Evolutionary conservation across 2,888 invertebrate species (phyloP), one percentile per base, ranked within the genome.

Genomic region (Drosophila niveifrons): DNA sequence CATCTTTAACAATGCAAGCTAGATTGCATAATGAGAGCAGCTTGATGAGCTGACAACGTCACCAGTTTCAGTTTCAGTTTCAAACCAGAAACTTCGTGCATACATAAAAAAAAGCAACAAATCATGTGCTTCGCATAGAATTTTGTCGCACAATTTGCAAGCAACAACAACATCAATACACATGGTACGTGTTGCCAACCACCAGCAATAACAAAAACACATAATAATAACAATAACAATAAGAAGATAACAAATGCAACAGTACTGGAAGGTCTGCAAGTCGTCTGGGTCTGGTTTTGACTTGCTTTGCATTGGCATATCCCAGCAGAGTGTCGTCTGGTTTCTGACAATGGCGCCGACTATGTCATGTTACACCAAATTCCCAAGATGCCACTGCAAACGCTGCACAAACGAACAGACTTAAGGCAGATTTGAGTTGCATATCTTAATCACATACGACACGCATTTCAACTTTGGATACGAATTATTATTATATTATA

Each of bases 61-160:
- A 51, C 11, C 50, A 43, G 44, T 31, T 36, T 39, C 39, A 57
- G 23, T 53, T 39, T 36, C 61, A 36, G 18, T 23, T 23, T 18
- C 69, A 18, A 50, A 23, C 18, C 17, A 11, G 17, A 17, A 17
- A 17, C 58, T 66, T 88, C 88, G 88, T 81, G 84, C 52, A 51
- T 29, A 56, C 43, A 64, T 23, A 50, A 58, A 51, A 51, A 59
- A 55, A 58, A 41, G 66, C 74, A 71, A 80, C 88, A 87, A 83
- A 80, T 89, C 85, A 89, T 80, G 66, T 55, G 79, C 13, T 67
- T 58, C 53, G 78, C 79, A 78, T 66, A 89, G 90, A 83, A 88
- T 89, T 75, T 89, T 75, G 82, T 89, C 79, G 75, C 73, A 82
- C 79, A 80, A 80, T 77, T 72, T 72, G 58, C 59, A 23, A 23